Evolutionary conservation across 2,888 invertebrate genomes (phyloP).

Genomic region (Troglohyphantes excavatus): DNA sequence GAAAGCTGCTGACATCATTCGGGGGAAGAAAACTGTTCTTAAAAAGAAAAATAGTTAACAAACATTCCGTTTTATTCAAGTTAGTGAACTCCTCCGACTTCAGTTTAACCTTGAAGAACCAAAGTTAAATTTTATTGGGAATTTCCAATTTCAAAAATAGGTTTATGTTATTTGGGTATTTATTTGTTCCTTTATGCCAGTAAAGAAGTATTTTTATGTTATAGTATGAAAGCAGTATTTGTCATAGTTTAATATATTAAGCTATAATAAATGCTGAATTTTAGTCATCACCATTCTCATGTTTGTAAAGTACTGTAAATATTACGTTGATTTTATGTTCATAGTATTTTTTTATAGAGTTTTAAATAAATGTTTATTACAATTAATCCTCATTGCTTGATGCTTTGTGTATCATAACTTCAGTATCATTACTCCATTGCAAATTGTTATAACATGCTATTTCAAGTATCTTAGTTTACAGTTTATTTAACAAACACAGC

Average conservation of each 20-base stretch:
- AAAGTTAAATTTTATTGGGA: not conserved
- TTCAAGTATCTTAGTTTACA: too few species aligned
- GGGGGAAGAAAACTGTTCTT: constrained; percentile 84
- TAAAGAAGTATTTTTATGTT: not conserved
- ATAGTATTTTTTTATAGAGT: not conserved
- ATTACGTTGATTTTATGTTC: not conserved
- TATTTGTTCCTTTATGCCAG: not conserved
- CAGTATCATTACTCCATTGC: too few species aligned
- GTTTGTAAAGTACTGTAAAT: not conserved
- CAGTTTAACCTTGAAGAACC: not conserved
- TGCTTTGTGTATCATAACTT: too few species aligned
- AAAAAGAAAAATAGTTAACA: constrained; percentile 38
- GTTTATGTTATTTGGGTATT: not conserved
- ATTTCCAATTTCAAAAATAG: not conserved
- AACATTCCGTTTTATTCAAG: too few species aligned
- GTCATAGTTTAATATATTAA: not conserved
- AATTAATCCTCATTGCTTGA: too few species aligned
- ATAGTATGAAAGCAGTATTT: not conserved
- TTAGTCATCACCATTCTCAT: not conserved
- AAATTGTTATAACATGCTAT: too few species aligned
- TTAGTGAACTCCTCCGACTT: too few species aligned
- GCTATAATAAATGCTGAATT: not conserved
- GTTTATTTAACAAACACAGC: too few species aligned
- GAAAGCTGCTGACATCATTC: constrained; percentile 93
- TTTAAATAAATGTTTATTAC: too few species aligned